Conservation (phyloP, 1,140 invertebrate species). For the Drosophila sturtevanti region DNA sequence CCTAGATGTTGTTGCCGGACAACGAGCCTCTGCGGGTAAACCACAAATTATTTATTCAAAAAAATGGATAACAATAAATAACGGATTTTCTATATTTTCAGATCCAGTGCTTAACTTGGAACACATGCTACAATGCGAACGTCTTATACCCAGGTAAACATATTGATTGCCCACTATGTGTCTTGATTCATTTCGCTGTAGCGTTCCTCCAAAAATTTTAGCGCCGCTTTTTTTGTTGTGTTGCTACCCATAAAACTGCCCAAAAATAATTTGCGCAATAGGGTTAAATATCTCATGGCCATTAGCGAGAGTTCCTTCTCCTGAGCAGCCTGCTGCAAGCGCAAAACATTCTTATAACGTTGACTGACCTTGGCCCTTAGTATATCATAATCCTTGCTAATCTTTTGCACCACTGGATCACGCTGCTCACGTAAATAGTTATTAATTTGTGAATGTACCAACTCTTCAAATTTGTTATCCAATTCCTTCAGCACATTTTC, state of each 20-base stretch:
- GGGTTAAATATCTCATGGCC: slow-evolving; percentile 27
- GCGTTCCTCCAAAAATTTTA: slow-evolving; percentile 37
- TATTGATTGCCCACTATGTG: neutral
- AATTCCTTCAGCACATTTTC: slow-evolving; percentile 3
- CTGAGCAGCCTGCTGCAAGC: slow-evolving; percentile 22
- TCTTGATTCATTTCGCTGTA: slow-evolving; percentile 16
- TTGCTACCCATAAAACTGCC: slow-evolving; percentile 32
- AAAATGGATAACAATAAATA: slow-evolving; percentile 3
- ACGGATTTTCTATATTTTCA: slow-evolving; percentile 32
- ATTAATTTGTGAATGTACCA: slow-evolving; percentile 20
- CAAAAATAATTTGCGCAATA: slow-evolving; percentile 41
- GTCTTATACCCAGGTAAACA: slow-evolving; percentile 69
- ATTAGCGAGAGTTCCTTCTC: slow-evolving; percentile 26
- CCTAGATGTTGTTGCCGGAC: slow-evolving; percentile 62
- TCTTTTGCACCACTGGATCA: slow-evolving; percentile 17
- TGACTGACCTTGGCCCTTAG: neutral
- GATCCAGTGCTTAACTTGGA: slow-evolving; percentile 76
- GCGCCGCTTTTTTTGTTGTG: neutral
- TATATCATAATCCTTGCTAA: slow-evolving; percentile 29
- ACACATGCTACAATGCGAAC: slow-evolving; percentile 70
- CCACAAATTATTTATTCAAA: neutral
- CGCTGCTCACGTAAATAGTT: slow-evolving; percentile 4
- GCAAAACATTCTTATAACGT: neutral
- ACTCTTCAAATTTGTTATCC: slow-evolving; percentile 26
- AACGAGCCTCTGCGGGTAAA: slow-evolving; percentile 72